Conservation (phyloP, 1,140 invertebrate species). For the Hycleus cichorii region DNA sequence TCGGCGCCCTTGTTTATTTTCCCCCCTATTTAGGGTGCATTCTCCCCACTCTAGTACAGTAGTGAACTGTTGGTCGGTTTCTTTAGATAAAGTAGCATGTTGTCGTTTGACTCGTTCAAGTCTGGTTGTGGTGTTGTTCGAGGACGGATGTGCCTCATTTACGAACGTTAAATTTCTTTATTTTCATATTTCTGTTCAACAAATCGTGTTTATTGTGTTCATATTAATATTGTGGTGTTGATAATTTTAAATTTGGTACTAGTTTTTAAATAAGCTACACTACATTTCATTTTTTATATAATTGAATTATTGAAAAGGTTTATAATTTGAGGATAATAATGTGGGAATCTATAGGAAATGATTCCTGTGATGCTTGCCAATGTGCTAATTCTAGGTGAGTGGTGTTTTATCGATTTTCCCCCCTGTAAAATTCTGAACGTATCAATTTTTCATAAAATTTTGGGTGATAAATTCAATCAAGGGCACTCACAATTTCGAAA, state of each 20-base stretch:
- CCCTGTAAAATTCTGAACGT: neutral
- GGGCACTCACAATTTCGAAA: slow-evolving; percentile 18
- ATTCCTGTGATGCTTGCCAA: slow-evolving; percentile 25
- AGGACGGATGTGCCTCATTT: slow-evolving; percentile 5
- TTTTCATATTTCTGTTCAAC: neutral
- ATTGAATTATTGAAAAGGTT: slow-evolving; percentile 5
- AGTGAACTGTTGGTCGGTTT: no score
- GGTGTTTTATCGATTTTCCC: neutral
- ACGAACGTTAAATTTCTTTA: slow-evolving; percentile 7
- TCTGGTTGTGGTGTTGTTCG: slow-evolving; percentile 12
- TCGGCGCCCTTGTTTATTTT: no score
- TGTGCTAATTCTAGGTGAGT: slow-evolving; percentile 5
- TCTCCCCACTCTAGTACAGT: no score
- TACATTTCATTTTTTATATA: slow-evolving; percentile 11
- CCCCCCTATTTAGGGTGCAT: no score
- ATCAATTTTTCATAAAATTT: neutral
- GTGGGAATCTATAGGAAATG: slow-evolving; percentile 23
- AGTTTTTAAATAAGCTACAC: no score
- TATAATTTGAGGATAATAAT: slow-evolving; percentile 19
- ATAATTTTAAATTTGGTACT: no score
- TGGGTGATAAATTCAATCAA: slow-evolving; percentile 9
- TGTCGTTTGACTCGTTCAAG: slow-evolving; percentile 2
- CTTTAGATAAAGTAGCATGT: no score
- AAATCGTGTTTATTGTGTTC: no score
- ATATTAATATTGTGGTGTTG: no score